Evolutionary conservation across 2,797 vertebrate species (phyloP), one percentile per base, ranked within the genome.

Genomic region (Austrolebias charrua): DNA sequence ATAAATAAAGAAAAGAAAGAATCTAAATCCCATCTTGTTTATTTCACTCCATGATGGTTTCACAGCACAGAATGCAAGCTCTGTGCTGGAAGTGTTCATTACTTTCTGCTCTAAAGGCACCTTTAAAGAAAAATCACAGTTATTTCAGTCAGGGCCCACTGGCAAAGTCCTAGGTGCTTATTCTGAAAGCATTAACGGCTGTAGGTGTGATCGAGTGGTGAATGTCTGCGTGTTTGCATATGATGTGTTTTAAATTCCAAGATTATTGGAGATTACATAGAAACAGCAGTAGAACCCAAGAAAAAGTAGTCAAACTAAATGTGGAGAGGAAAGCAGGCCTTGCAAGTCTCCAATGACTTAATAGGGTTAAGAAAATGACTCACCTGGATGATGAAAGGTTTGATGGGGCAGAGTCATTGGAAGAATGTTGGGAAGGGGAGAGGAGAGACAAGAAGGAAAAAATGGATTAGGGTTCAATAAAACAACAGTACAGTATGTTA

Each of bases 341-440:
- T 16, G n/a, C 45, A 35, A 8, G 33, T 35, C 10, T 35, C 8
- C 10, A 35, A 68, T 55, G 6, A 67, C 2, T 56, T 35, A 76
- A 72, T 13, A 55, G 11, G 40, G 59, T 9, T 56, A 5, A 67
- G 66, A 48, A 70, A 69, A 64, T 81, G 33, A 90, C 91, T 92
- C 66, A 92, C 91, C 91, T 92, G 74, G 67, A 79, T 66, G 67
- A 79, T 66, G 70, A 10, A 51, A 79, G 66, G 69, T 45, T 43
- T 58, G 43, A 55, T 71, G 46, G 15, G 54, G 60, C 20, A 20
- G 59, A 42, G 12, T 70, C 73, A 73, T 59, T 71, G 58, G 51
- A 49, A 20, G 24, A n/a, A 13, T 18, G 65, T 15, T 45, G 47
- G 55, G 45, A 15, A 42, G 72, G 38, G 20, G 55, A 83, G 49